These are phyloP conservation scores for Empidonax alnorum DNA, from an alignment of 2,113 vertebrate species.

Conservation along the genomic window DNA sequence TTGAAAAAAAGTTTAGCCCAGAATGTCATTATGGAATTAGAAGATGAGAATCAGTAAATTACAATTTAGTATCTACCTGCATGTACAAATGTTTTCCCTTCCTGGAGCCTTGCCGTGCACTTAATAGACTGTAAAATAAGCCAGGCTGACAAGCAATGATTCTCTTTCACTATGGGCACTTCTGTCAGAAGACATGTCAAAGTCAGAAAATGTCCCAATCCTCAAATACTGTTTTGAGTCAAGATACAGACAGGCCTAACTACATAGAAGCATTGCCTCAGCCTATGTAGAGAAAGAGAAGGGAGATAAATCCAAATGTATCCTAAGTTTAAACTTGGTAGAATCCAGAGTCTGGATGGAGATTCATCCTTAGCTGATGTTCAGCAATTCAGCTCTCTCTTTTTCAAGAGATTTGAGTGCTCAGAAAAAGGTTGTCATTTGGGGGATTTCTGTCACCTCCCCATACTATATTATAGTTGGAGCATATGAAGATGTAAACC, in stretches of 20 bases:
- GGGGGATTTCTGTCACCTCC: neutral
- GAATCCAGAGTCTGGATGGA: neutral
- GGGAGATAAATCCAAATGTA: neutral
- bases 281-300: neutral
- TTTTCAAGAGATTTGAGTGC: neutral
- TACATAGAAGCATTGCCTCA: neutral
- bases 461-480: neutral
- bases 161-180: neutral
- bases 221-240: neutral
- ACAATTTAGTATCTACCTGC: neutral
- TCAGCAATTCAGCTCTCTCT: neutral
- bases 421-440: neutral
- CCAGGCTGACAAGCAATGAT: neutral
- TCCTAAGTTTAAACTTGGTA: neutral
- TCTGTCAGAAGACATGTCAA: neutral
- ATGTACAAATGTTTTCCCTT: neutral
- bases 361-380: neutral
- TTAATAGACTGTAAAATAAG: neutral
- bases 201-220: neutral
- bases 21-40: neutral
- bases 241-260: neutral
- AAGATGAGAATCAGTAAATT: neutral
- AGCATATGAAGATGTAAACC: conserved; percentile 9
- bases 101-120: neutral
- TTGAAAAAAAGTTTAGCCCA: neutral